Evolutionary conservation across 92 coral and sea anemone species (phyloP).

Genomic region (Palythoa caribaeorum): DNA sequence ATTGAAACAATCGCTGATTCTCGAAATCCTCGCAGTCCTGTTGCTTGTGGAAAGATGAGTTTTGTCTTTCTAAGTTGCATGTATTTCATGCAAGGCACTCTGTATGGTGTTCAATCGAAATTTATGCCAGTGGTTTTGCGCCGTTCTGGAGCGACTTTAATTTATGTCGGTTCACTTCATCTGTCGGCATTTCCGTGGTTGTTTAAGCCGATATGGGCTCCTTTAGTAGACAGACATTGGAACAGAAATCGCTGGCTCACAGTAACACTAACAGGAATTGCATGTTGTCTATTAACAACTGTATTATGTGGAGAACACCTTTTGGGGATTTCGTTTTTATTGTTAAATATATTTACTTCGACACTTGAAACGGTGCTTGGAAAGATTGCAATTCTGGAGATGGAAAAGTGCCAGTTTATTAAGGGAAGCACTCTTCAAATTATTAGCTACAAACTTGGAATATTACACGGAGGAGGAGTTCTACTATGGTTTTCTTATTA

Average conservation of each 20-base stretch:
- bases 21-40: no score
- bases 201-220: constrained; percentile 91
- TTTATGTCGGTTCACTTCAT: constrained; percentile 75
- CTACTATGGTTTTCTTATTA: constrained; percentile 71
- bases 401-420: constrained; percentile 39
- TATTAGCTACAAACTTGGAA: constrained; percentile 85
- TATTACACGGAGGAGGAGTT: constrained; percentile 84
- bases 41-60: neutral
- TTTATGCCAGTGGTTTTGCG: constrained; percentile 87
- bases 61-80: constrained; percentile 58
- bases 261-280: constrained; percentile 71
- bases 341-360: constrained; percentile 79
- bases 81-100: constrained; percentile 88
- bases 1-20: constrained; percentile 12
- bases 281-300: constrained; percentile 50
- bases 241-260: constrained; percentile 68
- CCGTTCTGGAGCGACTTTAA: constrained; percentile 72
- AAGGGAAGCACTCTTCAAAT: constrained; percentile 81
- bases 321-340: constrained; percentile 36
- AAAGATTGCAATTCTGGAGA: constrained; percentile 56
- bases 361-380: constrained; percentile 85
- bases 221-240: constrained; percentile 75
- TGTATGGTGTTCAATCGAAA: constrained; percentile 91
- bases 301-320: constrained; percentile 35
- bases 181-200: constrained; percentile 92